A percentile compares a stretch with the other conserved stretches of the same genome.
Conservation (phyloP, 2,797 vertebrate genomes). For the Pelochelys cantorii region DNA sequence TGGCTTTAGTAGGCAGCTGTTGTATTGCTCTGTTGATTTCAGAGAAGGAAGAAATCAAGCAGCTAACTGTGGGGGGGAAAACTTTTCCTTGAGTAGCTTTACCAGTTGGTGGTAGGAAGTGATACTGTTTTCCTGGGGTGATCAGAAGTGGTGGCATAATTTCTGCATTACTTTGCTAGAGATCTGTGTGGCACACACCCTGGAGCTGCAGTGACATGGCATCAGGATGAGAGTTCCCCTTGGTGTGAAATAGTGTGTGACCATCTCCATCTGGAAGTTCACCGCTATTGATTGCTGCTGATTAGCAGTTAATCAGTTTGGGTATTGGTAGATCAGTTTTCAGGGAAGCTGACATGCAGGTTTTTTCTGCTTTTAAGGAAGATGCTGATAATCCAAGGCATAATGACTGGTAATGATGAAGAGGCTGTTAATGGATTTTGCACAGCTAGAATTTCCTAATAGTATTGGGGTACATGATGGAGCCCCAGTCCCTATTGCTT, state of each 20-base stretch:
- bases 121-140: not conserved
- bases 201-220: not conserved
- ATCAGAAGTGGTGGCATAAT: not conserved
- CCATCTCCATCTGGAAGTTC: not conserved
- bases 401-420: not conserved
- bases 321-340: not conserved
- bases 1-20: too few species aligned
- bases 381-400: not conserved
- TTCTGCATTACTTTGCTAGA: not conserved
- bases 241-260: not conserved
- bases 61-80: too few species aligned
- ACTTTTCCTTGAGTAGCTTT: too few species aligned
- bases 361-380: not conserved
- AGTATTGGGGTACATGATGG: not conserved
- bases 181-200: not conserved
- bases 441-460: not conserved
- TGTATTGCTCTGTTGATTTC: too few species aligned
- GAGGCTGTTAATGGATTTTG: not conserved
- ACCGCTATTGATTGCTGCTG: not conserved
- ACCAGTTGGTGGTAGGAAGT: too few species aligned
- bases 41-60: too few species aligned
- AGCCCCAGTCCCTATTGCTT: not conserved
- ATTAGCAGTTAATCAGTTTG: not conserved
- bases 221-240: not conserved
- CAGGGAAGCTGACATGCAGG: not conserved